Conservation (phyloP, 2,888 invertebrate genomes). For the Chelonus formosanus region DNA sequence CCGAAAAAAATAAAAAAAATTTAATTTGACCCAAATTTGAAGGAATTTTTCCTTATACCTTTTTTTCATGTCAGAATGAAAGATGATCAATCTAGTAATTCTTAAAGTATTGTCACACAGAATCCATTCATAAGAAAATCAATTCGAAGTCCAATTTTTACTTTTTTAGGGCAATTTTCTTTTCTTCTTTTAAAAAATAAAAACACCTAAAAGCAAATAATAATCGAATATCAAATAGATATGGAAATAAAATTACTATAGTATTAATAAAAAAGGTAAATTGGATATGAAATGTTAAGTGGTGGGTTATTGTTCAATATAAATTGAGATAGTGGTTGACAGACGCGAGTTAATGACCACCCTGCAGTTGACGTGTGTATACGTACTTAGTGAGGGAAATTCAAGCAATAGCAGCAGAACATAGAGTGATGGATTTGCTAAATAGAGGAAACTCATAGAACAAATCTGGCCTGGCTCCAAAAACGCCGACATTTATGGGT, state of each 20-base stretch:
- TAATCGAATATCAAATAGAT: not conserved
- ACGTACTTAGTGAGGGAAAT: conserved; percentile 39
- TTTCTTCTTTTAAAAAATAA: no score
- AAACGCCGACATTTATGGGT: conserved; percentile 58
- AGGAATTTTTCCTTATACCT: no score
- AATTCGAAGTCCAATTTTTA: no score
- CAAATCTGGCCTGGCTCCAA: conserved; percentile 50
- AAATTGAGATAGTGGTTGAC: conserved; percentile 41
- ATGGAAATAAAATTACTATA: conserved; percentile 11
- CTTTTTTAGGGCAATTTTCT: no score
- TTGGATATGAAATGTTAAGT: conserved; percentile 10
- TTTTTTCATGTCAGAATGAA: no score
- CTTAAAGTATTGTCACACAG: no score
- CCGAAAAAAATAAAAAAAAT: no score
- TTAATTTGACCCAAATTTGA: no score
- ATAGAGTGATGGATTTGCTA: conserved; percentile 55
- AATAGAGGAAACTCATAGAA: conserved; percentile 51
- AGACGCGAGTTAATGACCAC: conserved; percentile 42
- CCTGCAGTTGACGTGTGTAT: conserved; percentile 43
- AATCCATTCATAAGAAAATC: no score
- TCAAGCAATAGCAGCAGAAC: conserved; percentile 24
- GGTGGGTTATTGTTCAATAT: conserved; percentile 38
- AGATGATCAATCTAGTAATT: no score
- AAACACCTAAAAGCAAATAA: no score
- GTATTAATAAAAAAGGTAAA: conserved; percentile 19